Evolutionary conservation across 2,888 invertebrate genomes (phyloP).

Genomic region (Tetropium fuscum): DNA sequence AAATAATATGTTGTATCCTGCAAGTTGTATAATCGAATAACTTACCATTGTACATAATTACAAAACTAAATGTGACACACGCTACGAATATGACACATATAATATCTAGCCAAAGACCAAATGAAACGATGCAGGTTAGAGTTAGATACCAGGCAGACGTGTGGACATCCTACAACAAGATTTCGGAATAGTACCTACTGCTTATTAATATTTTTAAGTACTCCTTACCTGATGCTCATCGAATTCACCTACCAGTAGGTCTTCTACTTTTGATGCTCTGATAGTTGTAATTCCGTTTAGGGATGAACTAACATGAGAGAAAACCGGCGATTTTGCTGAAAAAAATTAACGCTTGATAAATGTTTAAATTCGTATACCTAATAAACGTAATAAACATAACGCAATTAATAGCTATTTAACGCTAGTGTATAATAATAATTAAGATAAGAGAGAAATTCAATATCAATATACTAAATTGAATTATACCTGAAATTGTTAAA

Average conservation of each 20-base stretch:
- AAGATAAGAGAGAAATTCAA: too few species aligned
- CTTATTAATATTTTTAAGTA: constrained; percentile 17
- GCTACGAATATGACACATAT: constrained; percentile 72
- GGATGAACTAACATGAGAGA: constrained; percentile 47
- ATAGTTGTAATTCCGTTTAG: constrained; percentile 49
- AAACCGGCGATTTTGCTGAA: constrained; percentile 51
- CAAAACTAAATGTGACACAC: constrained; percentile 73
- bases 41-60: constrained; percentile 50
- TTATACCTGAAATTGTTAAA: too few species aligned
- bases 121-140: constrained; percentile 73
- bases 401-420: too few species aligned
- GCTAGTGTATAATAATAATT: too few species aligned
- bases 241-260: constrained; percentile 42
- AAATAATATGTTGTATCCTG: too few species aligned
- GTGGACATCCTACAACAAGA: constrained; percentile 64
- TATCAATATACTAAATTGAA: too few species aligned
- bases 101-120: constrained; percentile 75
- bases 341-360: constrained; percentile 3
- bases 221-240: constrained; percentile 47
- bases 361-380: too few species aligned
- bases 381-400: too few species aligned
- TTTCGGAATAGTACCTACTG: constrained; percentile 44
- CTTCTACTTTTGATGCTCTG: constrained; percentile 43
- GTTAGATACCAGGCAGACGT: constrained; percentile 75
- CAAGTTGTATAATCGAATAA: too few species aligned